These are phyloP conservation scores for Heliornis fulica DNA, from an alignment of 2,113 vertebrate genomes.

Conservation along the genomic window DNA sequence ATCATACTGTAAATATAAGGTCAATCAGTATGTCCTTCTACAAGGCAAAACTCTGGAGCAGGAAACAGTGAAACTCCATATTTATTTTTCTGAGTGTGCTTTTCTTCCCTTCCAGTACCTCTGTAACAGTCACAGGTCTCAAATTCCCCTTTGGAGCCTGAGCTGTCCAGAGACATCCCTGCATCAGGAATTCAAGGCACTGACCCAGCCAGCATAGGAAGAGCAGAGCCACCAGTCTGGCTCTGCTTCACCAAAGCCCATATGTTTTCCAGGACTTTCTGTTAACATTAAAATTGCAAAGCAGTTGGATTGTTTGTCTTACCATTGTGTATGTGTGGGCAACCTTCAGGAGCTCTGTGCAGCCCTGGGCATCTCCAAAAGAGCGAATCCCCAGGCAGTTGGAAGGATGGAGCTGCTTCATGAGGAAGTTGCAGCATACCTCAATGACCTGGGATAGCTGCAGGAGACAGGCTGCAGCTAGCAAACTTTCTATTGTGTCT, in stretches of 20 bases:
- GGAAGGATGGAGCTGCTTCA: conserved; percentile 96
- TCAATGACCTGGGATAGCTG: conserved; percentile 95
- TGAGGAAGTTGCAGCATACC: conserved; percentile 95
- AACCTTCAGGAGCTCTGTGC: conserved; percentile 89
- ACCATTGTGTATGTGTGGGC: conserved; percentile 97
- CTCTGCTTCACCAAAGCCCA: background rate
- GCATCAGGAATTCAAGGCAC: background rate
- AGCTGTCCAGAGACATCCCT: background rate
- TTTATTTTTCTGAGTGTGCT: background rate
- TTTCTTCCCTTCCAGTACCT: background rate
- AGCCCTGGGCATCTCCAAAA: conserved; percentile 95
- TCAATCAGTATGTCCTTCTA: background rate
- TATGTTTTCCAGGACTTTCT: background rate
- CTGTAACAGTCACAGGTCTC: background rate
- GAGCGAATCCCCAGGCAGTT: conserved; percentile 96
- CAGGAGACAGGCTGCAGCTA: conserved; percentile 93
- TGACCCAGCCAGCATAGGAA: background rate
- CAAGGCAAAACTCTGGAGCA: background rate
- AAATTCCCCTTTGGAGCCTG: background rate
- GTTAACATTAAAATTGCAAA: background rate
- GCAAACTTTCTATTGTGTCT: conserved; percentile 93
- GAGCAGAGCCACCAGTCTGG: background rate
- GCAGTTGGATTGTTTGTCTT: conserved; percentile 1
- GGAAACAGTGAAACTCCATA: rapidly evolving
- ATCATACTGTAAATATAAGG: background rate